phyloP scores from a whole-genome alignment of 2,797 vertebrate species.

The Manis javanica region DNA sequence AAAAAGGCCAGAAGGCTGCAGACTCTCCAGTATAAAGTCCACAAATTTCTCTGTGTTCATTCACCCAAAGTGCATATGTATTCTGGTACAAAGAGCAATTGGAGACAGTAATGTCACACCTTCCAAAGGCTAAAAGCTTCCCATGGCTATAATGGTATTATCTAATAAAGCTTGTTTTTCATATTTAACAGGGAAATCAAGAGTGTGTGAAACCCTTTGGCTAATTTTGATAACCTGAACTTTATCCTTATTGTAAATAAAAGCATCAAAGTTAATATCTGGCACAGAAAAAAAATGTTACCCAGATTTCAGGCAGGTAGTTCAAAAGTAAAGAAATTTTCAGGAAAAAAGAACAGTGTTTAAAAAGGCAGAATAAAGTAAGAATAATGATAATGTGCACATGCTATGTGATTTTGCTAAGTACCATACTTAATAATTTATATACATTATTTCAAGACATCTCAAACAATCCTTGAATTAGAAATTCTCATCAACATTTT shows the following conservation, averaged over 20 bases:
- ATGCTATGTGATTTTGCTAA: background rate
- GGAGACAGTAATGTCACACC: background rate
- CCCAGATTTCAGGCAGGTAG: background rate
- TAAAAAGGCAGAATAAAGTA: background rate
- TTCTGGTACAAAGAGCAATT: background rate
- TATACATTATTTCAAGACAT: background rate
- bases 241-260: conserved; percentile 6
- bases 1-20: background rate
- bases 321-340: background rate
- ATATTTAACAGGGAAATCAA: background rate
- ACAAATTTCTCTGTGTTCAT: background rate
- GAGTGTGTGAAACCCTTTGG: background rate
- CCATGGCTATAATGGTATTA: background rate
- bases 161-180: background rate
- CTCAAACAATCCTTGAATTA: background rate
- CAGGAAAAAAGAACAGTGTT: background rate
- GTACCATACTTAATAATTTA: background rate
- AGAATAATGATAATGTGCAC: background rate
- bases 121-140: background rate
- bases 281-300: background rate
- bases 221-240: background rate
- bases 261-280: background rate
- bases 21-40: background rate
- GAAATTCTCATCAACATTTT: background rate
- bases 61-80: background rate